Evolutionary conservation across 2,888 invertebrate species (phyloP), one percentile per base, ranked within the genome.

Genomic region (Geophilus truncorum): DNA sequence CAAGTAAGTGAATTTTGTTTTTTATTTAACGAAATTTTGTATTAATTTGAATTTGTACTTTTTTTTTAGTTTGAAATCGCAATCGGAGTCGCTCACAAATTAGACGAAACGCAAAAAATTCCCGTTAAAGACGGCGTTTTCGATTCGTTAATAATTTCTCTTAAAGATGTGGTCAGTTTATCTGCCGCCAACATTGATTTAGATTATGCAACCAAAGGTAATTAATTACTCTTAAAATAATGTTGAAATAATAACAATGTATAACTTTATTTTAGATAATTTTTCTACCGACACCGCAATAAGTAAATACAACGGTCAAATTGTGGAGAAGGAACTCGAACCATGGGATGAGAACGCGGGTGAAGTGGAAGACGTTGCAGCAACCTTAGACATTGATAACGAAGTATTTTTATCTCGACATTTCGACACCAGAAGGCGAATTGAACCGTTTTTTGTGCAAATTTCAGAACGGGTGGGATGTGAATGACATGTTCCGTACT

Each of bases 401-500:
- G 91, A 92, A 62, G 88, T 88, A 84, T 86, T 86, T 86, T n/a
- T 12, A 9, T 25, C 28, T n/a, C n/a, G 10, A 4, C 9, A 70
- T 70, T 70, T 1, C 70, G 1, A n/a, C n/a, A n/a, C n/a, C n/a
- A n/a, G n/a, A n/a, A n/a, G n/a, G n/a, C n/a, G n/a, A n/a, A n/a
- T n/a, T n/a, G n/a, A n/a, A n/a, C n/a, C n/a, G n/a, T n/a, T n/a
- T n/a, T n/a, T n/a, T n/a, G n/a, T n/a, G n/a, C n/a, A n/a, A 80
- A 77, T 78, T 80, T 28, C 84, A 88, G 88, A 96, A 96, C 89
- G 98, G 98, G 81, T 98, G 98, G 98, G 95, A 97, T 89, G 93
- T 94, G 1, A 92, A 93, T 87, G 97, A 98, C 84, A 98, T 98
- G 98, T 98, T 98, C 88, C 91, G 93, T 83, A 94, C 93, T 87